Evolutionary conservation across 2,797 vertebrate species (phyloP).

Genomic region (Enteromius unitaeniatus): DNA sequence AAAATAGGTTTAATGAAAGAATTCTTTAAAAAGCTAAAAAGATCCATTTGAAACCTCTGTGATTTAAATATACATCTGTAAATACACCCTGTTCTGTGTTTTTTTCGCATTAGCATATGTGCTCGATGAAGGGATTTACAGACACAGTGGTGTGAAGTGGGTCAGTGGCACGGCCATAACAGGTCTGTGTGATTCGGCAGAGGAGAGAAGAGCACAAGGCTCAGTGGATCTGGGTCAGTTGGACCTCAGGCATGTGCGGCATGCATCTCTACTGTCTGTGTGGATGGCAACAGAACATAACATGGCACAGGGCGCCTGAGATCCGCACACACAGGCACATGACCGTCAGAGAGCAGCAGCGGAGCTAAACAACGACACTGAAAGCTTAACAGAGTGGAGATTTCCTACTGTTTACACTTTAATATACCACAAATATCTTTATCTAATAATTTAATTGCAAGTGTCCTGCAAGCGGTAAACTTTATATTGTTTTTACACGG

Average conservation of each 20-base stretch:
- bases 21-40: background rate
- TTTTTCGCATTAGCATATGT: slow-evolving; percentile 3
- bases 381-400: background rate
- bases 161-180: slow-evolving; percentile 18
- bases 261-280: slow-evolving; percentile 45
- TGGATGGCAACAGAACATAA: slow-evolving; percentile 52
- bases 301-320: slow-evolving; percentile 23
- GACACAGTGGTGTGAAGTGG: slow-evolving; percentile 32
- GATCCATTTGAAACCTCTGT: background rate
- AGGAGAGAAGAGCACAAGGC: slow-evolving; percentile 14
- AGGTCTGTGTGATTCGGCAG: background rate
- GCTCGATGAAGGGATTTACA: background rate
- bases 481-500: background rate
- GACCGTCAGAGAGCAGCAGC: background rate
- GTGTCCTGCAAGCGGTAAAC: background rate
- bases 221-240: slow-evolving; percentile 57
- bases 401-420: background rate
- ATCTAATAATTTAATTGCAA: background rate
- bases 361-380: background rate
- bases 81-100: background rate
- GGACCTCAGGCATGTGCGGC: slow-evolving; percentile 55
- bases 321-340: background rate
- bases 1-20: background rate
- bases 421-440: background rate
- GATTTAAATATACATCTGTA: background rate